Conservation (phyloP, 2,888 invertebrate genomes). For the Steinernema scapterisci region DNA sequence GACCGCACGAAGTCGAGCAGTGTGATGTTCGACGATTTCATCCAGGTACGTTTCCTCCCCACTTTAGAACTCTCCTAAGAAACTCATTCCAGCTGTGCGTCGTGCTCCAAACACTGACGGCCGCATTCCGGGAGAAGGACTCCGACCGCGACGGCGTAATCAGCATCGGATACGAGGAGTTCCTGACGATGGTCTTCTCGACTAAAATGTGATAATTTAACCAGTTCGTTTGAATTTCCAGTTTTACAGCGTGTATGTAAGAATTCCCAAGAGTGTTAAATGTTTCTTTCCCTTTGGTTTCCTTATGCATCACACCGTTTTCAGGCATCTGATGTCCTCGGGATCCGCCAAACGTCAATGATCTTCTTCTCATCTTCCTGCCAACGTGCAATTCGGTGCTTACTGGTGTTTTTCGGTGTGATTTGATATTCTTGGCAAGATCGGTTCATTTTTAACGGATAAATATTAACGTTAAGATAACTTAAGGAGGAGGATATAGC, state of each 20-base stretch:
- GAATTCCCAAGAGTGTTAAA: constrained; percentile 14
- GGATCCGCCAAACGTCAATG: constrained; percentile 7
- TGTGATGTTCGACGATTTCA: constrained; percentile 96
- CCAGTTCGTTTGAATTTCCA: not conserved
- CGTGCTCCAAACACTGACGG: constrained; percentile 70
- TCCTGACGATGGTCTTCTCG: constrained; percentile 81
- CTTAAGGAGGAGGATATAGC: constrained; percentile 1
- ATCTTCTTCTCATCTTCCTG: not conserved
- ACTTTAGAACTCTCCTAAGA: constrained; percentile 45
- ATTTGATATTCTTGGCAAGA: not conserved
- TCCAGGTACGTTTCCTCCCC: constrained; percentile 86
- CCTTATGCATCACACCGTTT: constrained; percentile 12
- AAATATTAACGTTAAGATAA: not conserved
- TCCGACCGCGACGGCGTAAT: constrained; percentile 81
- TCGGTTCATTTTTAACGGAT: not conserved
- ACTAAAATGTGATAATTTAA: constrained; percentile 58
- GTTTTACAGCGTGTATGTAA: not conserved
- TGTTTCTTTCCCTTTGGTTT: not conserved
- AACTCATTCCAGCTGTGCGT: constrained; percentile 52
- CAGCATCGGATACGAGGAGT: constrained; percentile 81
- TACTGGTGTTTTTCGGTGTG: not conserved
- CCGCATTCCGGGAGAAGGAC: constrained; percentile 83
- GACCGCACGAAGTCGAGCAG: constrained; percentile 88
- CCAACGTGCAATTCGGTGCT: not conserved
- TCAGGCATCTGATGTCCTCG: constrained; percentile 11